Evolutionary conservation across 2,113 vertebrate genomes (phyloP).

Genomic region (Narcine bancroftii): DNA sequence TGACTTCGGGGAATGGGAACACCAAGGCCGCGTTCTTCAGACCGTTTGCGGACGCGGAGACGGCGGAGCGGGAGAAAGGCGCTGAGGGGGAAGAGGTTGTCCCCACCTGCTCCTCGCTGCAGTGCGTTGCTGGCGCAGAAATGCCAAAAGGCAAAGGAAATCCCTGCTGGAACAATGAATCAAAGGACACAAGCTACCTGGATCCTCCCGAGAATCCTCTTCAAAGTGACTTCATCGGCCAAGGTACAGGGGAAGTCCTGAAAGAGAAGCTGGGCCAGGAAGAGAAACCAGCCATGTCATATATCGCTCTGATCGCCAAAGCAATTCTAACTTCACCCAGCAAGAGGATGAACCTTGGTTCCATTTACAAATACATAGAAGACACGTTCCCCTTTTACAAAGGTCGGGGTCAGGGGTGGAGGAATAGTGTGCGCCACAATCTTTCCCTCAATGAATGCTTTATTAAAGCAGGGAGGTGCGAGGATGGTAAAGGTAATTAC

Average conservation of each 20-base stretch:
- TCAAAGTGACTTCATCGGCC: neutral
- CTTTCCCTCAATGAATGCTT: conserved; percentile 55
- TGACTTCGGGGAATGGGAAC: neutral
- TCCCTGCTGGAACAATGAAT: neutral
- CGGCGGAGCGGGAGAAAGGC: neutral
- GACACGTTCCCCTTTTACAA: conserved; percentile 51
- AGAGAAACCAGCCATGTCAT: conserved; percentile 51
- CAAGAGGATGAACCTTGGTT: conserved; percentile 53
- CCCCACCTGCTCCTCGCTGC: neutral
- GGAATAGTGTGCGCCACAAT: conserved; percentile 49
- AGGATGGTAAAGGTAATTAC: conserved; percentile 53
- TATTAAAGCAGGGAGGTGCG: conserved; percentile 51
- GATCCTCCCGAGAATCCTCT: neutral
- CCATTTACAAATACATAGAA: conserved; percentile 57
- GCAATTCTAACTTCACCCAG: conserved; percentile 53
- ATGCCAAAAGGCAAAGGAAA: neutral
- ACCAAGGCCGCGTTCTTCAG: conserved; percentile 19
- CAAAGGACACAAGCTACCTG: neutral
- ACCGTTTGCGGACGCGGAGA: neutral
- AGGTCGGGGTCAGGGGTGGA: conserved; percentile 49
- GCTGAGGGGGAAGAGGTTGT: neutral
- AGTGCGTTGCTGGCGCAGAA: neutral
- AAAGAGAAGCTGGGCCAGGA: neutral
- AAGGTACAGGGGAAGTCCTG: neutral
- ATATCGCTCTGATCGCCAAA: conserved; percentile 56